phyloP scores from a whole-genome alignment of 2,888 invertebrate genomes.

The Seira ritae region DNA sequence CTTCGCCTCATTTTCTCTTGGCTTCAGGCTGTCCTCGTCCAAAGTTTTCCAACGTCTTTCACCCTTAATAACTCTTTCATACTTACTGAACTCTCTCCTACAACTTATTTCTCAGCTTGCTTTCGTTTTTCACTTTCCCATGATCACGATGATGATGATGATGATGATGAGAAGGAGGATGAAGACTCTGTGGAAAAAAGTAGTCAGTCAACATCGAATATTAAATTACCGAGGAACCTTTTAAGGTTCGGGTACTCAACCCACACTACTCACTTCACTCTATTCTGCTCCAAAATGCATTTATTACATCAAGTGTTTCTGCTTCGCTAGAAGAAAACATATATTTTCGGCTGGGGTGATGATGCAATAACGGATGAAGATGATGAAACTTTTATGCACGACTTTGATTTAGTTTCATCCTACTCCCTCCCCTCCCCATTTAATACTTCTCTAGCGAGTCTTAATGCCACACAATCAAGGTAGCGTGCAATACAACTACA shows the following conservation, averaged over 20 bases:
- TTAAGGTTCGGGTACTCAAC: not conserved
- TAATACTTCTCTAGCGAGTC: not conserved
- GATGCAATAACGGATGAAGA: slow-evolving; percentile 57
- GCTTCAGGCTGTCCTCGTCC: slow-evolving; percentile 49
- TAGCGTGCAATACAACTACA: not conserved
- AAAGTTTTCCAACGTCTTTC: slow-evolving; percentile 45
- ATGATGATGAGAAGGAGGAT: too few species aligned
- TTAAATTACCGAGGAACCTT: slow-evolving; percentile 12
- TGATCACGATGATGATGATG: too few species aligned
- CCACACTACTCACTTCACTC: too few species aligned
- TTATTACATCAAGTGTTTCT: not conserved
- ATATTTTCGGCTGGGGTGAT: slow-evolving; percentile 24
- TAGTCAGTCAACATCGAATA: slow-evolving; percentile 15
- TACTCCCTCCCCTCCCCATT: slow-evolving; percentile 31
- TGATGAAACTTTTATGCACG: slow-evolving; percentile 66
- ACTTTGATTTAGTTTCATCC: slow-evolving; percentile 64
- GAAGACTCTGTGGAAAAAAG: slow-evolving; percentile 13
- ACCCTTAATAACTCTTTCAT: slow-evolving; percentile 54
- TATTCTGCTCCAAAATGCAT: slow-evolving; percentile 1
- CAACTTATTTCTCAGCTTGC: not conserved
- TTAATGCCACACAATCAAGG: not conserved
- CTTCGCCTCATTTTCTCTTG: slow-evolving; percentile 28
- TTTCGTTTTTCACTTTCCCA: not conserved
- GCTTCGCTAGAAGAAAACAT: not conserved
- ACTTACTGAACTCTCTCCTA: not conserved